Conservation (phyloP, 2,113 vertebrate species). For the Rhizomys pruinosus region DNA sequence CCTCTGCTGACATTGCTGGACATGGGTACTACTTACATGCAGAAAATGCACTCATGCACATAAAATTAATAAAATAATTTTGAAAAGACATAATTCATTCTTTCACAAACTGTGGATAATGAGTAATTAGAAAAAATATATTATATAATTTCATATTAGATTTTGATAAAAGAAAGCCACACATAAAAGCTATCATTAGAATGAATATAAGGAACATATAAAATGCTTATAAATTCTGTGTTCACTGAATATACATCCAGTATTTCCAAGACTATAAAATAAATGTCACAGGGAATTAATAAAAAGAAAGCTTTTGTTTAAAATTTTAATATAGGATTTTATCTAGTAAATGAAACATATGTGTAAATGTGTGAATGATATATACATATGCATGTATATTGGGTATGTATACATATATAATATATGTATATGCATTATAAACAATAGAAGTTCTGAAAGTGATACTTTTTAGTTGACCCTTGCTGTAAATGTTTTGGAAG, state of each 20-base stretch:
- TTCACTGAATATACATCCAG: too few relatives aligned
- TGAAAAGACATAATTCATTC: too few relatives aligned
- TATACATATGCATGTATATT: too few relatives aligned
- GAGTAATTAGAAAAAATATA: not conserved
- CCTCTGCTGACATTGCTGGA: too few relatives aligned
- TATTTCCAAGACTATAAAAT: too few relatives aligned
- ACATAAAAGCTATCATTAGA: not conserved
- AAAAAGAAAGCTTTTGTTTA: not conserved
- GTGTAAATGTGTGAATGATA: not conserved
- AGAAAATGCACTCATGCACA: too few relatives aligned
- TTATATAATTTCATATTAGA: not conserved
- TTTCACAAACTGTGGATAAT: not conserved
- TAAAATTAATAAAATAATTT: too few relatives aligned
- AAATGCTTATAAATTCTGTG: constrained; percentile 2
- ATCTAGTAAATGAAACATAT: not conserved
- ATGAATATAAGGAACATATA: not conserved
- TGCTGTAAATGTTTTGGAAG: not conserved
- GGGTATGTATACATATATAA: not conserved
- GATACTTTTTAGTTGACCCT: not conserved
- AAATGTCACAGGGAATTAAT: not conserved
- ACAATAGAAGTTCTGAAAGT: not conserved
- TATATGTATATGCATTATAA: not conserved
- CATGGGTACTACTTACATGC: too few relatives aligned
- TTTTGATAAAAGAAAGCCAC: not conserved
- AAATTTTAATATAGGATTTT: not conserved